phyloP scores from a whole-genome alignment of 2,113 vertebrate genomes.

The Trichechus manatus region DNA sequence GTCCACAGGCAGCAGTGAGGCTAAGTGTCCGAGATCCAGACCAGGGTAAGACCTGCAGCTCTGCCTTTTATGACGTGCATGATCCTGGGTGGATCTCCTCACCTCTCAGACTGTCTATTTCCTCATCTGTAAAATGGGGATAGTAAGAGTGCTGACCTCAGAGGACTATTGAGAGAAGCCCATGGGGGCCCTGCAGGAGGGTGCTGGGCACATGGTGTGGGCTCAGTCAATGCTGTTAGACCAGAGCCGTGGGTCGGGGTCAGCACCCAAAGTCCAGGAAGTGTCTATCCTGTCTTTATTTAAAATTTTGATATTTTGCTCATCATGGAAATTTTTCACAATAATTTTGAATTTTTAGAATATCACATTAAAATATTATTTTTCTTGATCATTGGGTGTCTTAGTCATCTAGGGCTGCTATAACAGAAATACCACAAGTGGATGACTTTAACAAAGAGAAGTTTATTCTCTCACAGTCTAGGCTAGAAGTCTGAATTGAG shows the following conservation, averaged over 20 bases:
- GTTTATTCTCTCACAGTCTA: too few species aligned
- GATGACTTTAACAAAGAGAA: too few species aligned
- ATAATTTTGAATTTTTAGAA: neutral
- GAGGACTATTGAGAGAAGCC: neutral
- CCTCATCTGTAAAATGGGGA: neutral
- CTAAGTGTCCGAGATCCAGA: too few species aligned
- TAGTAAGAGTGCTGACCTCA: too few species aligned
- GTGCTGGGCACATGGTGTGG: fast-evolving
- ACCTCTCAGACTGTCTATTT: fast-evolving
- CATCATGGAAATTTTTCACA: neutral
- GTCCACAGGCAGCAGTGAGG: too few species aligned
- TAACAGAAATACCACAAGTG: too few species aligned
- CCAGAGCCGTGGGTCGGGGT: too few species aligned
- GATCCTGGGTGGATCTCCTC: too few species aligned
- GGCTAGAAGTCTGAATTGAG: too few species aligned
- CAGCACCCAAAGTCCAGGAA: neutral
- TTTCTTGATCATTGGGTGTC: neutral
- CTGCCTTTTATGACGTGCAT: neutral
- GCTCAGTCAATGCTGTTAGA: neutral
- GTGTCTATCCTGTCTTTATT: too few species aligned
- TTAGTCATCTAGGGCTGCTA: too few species aligned
- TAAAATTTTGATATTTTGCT: neutral
- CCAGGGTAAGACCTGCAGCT: neutral
- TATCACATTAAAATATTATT: neutral
- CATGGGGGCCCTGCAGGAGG: fast-evolving